Conservation (phyloP, 2,113 vertebrate genomes). For the Catharus fuscescens region DNA sequence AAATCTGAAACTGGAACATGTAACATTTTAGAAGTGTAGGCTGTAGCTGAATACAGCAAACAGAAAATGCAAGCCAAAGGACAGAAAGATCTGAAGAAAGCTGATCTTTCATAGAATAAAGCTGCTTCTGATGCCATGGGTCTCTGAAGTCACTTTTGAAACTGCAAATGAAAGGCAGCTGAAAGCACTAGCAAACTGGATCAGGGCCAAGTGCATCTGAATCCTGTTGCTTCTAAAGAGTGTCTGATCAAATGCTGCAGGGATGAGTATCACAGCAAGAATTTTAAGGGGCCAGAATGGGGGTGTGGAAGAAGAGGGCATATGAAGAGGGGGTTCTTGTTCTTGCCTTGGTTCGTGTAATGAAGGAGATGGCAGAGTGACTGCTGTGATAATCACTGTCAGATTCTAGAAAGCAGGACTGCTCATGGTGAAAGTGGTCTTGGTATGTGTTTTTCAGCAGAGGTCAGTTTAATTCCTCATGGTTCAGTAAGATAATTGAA, state of each 20-base stretch:
- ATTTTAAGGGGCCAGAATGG: background rate
- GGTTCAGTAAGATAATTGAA: background rate
- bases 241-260: background rate
- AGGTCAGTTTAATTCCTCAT: background rate
- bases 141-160: slow-evolving; percentile 34
- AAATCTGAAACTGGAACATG: background rate
- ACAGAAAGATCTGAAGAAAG: background rate
- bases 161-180: slow-evolving; percentile 4
- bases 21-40: background rate
- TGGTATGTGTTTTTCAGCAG: background rate
- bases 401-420: background rate
- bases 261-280: background rate
- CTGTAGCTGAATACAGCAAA: background rate
- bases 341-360: background rate
- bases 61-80: background rate
- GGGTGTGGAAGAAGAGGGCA: background rate
- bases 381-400: background rate
- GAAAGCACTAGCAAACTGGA: background rate
- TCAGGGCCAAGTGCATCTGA: background rate
- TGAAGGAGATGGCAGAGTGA: background rate
- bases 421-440: background rate
- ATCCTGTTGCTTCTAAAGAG: background rate
- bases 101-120: background rate
- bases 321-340: background rate
- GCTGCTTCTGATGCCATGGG: background rate